phyloP scores from a whole-genome alignment of 2,113 vertebrate genomes.

The Cottus gobio region DNA sequence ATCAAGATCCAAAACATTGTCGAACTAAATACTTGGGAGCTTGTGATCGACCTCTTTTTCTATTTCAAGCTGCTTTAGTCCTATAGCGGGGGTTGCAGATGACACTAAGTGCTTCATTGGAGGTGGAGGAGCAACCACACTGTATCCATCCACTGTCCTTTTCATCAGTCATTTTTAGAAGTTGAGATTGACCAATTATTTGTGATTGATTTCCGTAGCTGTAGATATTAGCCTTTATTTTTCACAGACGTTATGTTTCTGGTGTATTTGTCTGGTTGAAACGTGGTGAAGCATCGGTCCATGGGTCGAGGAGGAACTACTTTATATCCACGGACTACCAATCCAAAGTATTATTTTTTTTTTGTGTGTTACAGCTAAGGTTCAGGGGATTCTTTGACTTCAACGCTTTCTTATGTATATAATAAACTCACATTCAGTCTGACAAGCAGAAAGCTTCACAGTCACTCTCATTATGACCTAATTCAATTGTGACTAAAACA shows the following conservation, averaged over 20 bases:
- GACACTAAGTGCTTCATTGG: background rate
- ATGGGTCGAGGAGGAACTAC: background rate
- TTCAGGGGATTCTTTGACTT: background rate
- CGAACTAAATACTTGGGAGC: background rate
- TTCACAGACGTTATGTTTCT: background rate
- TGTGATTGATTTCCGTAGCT: background rate
- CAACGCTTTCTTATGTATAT: background rate
- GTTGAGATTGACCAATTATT: background rate
- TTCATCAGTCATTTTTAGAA: background rate
- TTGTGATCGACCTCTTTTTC: background rate
- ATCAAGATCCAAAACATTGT: background rate
- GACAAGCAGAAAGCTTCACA: background rate
- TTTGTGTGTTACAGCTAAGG: background rate
- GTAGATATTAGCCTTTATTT: background rate
- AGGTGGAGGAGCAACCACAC: background rate
- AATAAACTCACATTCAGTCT: constrained; percentile 10
- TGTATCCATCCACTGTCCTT: background rate
- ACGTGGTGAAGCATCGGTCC: background rate
- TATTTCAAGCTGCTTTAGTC: background rate
- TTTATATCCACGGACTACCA: background rate
- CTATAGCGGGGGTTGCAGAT: background rate
- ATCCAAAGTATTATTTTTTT: background rate
- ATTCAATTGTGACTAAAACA: constrained; percentile 34
- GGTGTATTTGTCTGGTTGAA: background rate
- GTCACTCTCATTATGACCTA: background rate